Conservation (phyloP, 2,888 invertebrate genomes). For the Drepana falcataria region DNA sequence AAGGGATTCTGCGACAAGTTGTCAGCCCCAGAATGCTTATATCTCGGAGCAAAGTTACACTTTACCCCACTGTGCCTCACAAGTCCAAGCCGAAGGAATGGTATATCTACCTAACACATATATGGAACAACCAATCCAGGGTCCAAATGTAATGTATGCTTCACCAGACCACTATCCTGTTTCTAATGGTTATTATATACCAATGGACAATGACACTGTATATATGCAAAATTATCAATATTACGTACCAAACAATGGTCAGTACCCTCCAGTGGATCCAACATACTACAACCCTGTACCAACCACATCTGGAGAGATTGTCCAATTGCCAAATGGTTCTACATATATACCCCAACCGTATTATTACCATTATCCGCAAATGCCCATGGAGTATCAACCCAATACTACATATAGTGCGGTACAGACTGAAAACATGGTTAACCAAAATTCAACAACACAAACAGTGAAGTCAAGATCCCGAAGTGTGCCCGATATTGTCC, state of each 20-base stretch:
- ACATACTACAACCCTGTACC: slow-evolving; percentile 48
- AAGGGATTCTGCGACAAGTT: slow-evolving; percentile 44
- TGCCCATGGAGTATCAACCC: slow-evolving; percentile 41
- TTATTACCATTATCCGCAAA: slow-evolving; percentile 56
- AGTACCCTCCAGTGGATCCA: slow-evolving; percentile 39
- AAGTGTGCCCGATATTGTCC: slow-evolving; percentile 87
- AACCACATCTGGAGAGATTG: slow-evolving; percentile 34
- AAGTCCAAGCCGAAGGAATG: slow-evolving; percentile 55
- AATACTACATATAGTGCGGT: slow-evolving; percentile 23
- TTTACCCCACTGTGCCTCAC: slow-evolving; percentile 51
- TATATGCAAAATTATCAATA: slow-evolving; percentile 67
- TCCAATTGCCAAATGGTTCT: slow-evolving; percentile 41
- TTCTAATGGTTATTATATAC: slow-evolving; percentile 58
- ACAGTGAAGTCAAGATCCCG: slow-evolving; percentile 71
- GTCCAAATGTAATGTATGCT: slow-evolving; percentile 49
- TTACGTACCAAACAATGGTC: slow-evolving; percentile 45
- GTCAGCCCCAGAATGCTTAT: slow-evolving; percentile 37
- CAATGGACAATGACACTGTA: slow-evolving; percentile 42
- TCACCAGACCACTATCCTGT: slow-evolving; percentile 54
- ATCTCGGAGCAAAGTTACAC: slow-evolving; percentile 41
- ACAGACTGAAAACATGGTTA: slow-evolving; percentile 23
- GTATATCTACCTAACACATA: slow-evolving; percentile 61
- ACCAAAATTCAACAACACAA: slow-evolving; percentile 27
- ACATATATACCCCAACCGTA: slow-evolving; percentile 60
- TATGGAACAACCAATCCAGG: slow-evolving; percentile 53